Evolutionary conservation across 2,113 vertebrate species (phyloP).

Genomic region (Ammospiza nelsoni): DNA sequence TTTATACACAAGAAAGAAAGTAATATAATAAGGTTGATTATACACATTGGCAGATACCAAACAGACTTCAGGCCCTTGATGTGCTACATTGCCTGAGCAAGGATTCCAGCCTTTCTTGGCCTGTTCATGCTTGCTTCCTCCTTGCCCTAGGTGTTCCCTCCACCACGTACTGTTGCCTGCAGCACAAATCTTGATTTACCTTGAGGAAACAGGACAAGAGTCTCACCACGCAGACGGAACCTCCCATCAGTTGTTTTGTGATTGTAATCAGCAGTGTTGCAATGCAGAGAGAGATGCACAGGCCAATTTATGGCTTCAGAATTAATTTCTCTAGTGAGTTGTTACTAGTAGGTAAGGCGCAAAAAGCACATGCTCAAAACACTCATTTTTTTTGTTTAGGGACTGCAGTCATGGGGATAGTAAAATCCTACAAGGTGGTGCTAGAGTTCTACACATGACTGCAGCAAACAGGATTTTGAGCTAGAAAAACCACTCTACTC

Average conservation of each 20-base stretch:
- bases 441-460: not conserved
- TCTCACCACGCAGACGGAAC: not conserved
- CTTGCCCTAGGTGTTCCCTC: not conserved
- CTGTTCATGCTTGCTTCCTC: not conserved
- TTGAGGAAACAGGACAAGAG: not conserved
- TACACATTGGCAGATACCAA: not conserved
- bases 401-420: not conserved
- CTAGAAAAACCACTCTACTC: not conserved
- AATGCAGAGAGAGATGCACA: not conserved
- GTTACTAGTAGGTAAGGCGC: not conserved
- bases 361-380: not conserved
- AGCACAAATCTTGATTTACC: not conserved
- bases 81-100: not conserved
- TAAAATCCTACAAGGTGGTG: not conserved
- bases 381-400: not conserved
- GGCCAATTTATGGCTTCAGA: not conserved
- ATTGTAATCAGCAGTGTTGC: not conserved
- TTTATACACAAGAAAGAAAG: not conserved
- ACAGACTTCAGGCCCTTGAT: not conserved
- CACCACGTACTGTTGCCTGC: rapidly evolving
- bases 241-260: not conserved
- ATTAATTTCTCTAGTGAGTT: not conserved
- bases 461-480: not conserved
- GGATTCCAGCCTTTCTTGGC: not conserved
- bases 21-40: not conserved